Conservation (phyloP, 2,888 invertebrate genomes). For the Harpagoxenus sublaevis region DNA sequence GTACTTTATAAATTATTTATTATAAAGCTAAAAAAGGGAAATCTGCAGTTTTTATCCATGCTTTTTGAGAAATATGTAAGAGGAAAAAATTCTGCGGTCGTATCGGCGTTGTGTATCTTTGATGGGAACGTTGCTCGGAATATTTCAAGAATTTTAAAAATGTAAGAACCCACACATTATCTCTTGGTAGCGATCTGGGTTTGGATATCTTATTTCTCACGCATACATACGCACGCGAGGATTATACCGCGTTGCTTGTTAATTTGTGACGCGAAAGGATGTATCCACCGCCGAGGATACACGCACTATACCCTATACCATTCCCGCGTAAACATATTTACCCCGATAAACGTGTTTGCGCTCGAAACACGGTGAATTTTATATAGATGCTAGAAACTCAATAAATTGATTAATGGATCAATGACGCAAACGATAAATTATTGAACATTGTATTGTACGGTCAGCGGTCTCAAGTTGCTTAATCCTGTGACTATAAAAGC, state of each 20-base stretch:
- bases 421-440: slow-evolving; percentile 18
- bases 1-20: neutral
- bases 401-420: slow-evolving; percentile 14
- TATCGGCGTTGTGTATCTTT: slow-evolving; percentile 10
- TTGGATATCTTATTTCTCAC: slow-evolving; percentile 49
- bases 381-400: slow-evolving; percentile 7
- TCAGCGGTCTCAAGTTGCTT: neutral
- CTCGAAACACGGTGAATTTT: slow-evolving; percentile 4
- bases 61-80: slow-evolving; percentile 2
- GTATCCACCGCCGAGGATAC: neutral
- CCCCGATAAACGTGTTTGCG: neutral
- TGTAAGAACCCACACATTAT: slow-evolving; percentile 33
- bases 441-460: neutral
- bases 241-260: slow-evolving; percentile 24
- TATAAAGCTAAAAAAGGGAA: neutral
- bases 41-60: neutral
- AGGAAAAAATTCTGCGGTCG: neutral
- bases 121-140: slow-evolving; percentile 42
- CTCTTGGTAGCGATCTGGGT: slow-evolving; percentile 40
- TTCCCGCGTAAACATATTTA: slow-evolving; percentile 28
- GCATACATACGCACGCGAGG: slow-evolving; percentile 29
- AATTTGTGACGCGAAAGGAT: slow-evolving; percentile 41
- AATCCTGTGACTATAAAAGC: neutral
- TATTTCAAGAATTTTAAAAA: slow-evolving; percentile 51
- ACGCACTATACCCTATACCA: slow-evolving; percentile 15